Percentiles rank a stretch among this genome's conserved stretches.
Evolutionary conservation across 2,888 invertebrate genomes (phyloP).

Genomic region (Brachypterus glaber): DNA sequence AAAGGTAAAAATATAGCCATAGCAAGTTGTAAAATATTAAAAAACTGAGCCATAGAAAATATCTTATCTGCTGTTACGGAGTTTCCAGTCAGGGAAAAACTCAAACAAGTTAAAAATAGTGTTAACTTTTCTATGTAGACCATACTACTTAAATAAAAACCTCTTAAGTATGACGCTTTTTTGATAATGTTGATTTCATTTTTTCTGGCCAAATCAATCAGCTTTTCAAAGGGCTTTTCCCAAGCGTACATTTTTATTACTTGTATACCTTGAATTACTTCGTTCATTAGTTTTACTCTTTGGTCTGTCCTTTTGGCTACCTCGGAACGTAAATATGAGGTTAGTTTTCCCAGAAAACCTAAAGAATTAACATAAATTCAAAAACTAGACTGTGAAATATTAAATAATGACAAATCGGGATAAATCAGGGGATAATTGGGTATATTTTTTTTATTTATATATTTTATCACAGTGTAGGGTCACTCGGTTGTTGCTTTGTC

Average conservation of each 20-base stretch:
- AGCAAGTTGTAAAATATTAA: slow-evolving; percentile 42
- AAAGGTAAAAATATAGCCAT: slow-evolving; percentile 52
- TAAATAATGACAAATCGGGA: too few relatives aligned
- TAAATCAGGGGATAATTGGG: too few relatives aligned
- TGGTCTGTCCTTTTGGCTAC: slow-evolving; percentile 48
- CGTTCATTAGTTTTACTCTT: slow-evolving; percentile 59
- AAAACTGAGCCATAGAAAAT: slow-evolving; percentile 44
- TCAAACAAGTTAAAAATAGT: slow-evolving; percentile 67
- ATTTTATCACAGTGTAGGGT: too few relatives aligned
- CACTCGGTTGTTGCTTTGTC: too few relatives aligned
- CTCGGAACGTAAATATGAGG: slow-evolving; percentile 37
- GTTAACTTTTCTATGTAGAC: slow-evolving; percentile 79
- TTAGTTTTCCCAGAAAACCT: slow-evolving; percentile 40
- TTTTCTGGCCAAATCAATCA: slow-evolving; percentile 52
- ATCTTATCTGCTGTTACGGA: slow-evolving; percentile 38
- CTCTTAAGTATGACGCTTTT: slow-evolving; percentile 55
- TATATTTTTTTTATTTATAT: too few relatives aligned
- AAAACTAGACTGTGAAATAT: too few relatives aligned
- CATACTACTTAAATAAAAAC: slow-evolving; percentile 51
- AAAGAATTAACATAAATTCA: slow-evolving; percentile 17
- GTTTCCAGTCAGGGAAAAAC: slow-evolving; percentile 60
- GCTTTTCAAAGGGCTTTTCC: slow-evolving; percentile 56
- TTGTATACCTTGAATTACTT: slow-evolving; percentile 59
- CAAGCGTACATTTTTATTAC: slow-evolving; percentile 71
- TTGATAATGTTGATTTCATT: slow-evolving; percentile 56